Evolutionary conservation across 1,140 invertebrate genomes (phyloP), one percentile per base, ranked within the genome.

Genomic region (Lordiphosa clarofinis): DNA sequence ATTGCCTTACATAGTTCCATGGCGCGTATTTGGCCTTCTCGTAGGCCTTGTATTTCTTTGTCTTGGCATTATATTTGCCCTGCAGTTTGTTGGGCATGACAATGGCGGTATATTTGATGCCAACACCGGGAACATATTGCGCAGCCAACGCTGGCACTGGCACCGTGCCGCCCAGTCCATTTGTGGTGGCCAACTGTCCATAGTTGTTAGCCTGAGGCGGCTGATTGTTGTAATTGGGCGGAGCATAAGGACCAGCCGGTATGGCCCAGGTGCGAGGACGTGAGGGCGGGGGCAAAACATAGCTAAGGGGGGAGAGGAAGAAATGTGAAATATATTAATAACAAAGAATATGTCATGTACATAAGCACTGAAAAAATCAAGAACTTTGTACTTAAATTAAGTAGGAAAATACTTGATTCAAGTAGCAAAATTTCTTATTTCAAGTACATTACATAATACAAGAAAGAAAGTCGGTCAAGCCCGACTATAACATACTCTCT

Each of bases 31-130:
- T 88, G 24, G 74, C 76, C 64, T 89, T 89, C 68, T 89, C 88
- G 57, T 88, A 89, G 19, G 78, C 87, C 63, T 89, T 89, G 70
- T 87, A 89, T 54, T 89, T 89, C 75, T 89, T 89, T 33, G 87
- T 86, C 71, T 89, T 89, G 1, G 72, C 84, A 48, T 89, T 89
- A 66, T 89, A 89, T 71, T 87, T 89, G 67, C 87, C 88, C 68
- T 89, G 86, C 54, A 61, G 53, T 67, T 89, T 89, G 52, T 72
- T 65, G 39, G 68, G 52, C 56, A 60, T 13, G 36, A 79, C 73
- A 15, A 89, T 81, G 0, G 88, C 88, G n/a, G 74, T 72, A 31
- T 89, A 89, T 46, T 81, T 73, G 38, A 71, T 82, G 48, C 88
- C 88, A 37, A 87, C 67, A 13, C 88, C 88, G 33, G 88, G 88